Evolutionary conservation across 2,888 invertebrate genomes (phyloP).

Genomic region (Macrophya annulata): DNA sequence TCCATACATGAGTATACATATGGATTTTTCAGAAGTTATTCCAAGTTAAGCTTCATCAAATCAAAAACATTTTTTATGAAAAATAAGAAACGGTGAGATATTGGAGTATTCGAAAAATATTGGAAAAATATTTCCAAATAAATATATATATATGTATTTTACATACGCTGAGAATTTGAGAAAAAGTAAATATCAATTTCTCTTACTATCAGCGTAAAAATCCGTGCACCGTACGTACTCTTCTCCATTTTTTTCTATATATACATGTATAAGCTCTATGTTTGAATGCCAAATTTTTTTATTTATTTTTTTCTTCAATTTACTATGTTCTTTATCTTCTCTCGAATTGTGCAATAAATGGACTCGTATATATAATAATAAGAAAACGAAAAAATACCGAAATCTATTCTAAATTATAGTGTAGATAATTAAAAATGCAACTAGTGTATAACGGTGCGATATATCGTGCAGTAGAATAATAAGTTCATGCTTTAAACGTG

Average conservation of each 20-base stretch:
- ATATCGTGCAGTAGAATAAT: conserved; percentile 41
- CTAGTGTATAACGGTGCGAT: conserved; percentile 47
- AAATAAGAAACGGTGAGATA: background rate
- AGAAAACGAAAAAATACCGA: conserved; percentile 20
- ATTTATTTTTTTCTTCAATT: background rate
- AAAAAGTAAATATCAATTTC: background rate
- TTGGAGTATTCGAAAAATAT: too few species aligned
- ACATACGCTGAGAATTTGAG: background rate
- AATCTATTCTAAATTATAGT: conserved; percentile 36
- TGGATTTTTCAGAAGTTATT: background rate
- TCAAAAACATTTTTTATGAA: background rate
- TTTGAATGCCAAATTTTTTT: background rate
- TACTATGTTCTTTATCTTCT: background rate
- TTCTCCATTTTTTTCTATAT: background rate
- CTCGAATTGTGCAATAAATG: conserved; percentile 20
- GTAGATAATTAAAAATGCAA: conserved; percentile 43
- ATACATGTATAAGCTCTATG: background rate
- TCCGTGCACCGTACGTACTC: background rate
- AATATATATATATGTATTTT: background rate
- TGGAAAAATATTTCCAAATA: too few species aligned
- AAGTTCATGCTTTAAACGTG: conserved; percentile 32
- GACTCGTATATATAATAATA: conserved; percentile 2
- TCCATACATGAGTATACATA: background rate
- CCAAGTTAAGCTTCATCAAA: background rate
- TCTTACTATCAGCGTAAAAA: background rate